Conservation (phyloP, 1,140 invertebrate genomes). For the Hylaeus anthracinus region DNA sequence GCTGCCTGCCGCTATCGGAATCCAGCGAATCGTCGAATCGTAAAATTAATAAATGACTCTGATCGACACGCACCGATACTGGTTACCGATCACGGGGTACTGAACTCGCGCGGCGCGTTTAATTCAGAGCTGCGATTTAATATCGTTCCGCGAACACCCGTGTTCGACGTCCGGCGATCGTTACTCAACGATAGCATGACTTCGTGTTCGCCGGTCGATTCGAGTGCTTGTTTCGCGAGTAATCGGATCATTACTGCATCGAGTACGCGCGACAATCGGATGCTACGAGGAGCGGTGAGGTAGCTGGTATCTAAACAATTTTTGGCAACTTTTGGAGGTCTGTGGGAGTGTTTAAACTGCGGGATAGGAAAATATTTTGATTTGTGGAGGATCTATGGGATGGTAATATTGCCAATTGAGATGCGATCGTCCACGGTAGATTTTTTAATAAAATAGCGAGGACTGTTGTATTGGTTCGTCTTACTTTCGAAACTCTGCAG, state of each 20-base stretch:
- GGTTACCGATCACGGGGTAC: conserved; percentile 40
- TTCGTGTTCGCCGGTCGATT: not conserved
- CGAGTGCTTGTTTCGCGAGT: conserved; percentile 1
- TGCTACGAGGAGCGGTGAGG: too few relatives aligned
- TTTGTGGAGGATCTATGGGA: too few relatives aligned
- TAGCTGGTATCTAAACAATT: too few relatives aligned
- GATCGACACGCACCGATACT: conserved; percentile 52
- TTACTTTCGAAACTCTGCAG: too few relatives aligned
- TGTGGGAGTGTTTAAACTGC: too few relatives aligned
- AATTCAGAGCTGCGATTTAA: conserved; percentile 40
- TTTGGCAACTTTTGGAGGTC: too few relatives aligned
- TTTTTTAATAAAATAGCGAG: too few relatives aligned
- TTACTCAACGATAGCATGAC: conserved; percentile 26
- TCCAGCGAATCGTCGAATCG: conserved; percentile 60
- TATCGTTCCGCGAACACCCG: conserved; percentile 28
- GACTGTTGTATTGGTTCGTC: too few relatives aligned
- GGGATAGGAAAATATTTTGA: too few relatives aligned
- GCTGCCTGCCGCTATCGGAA: conserved; percentile 26
- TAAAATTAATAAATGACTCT: conserved; percentile 65
- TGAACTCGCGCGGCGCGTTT: conserved; percentile 16
- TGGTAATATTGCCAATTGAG: too few relatives aligned
- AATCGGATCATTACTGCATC: conserved; percentile 19
- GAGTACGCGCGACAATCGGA: too few relatives aligned
- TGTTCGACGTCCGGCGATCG: conserved; percentile 26
- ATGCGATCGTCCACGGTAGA: too few relatives aligned